Evolutionary conservation across 2,797 vertebrate species (phyloP), one percentile per base, ranked within the genome.

Genomic region (Columba guinea): DNA sequence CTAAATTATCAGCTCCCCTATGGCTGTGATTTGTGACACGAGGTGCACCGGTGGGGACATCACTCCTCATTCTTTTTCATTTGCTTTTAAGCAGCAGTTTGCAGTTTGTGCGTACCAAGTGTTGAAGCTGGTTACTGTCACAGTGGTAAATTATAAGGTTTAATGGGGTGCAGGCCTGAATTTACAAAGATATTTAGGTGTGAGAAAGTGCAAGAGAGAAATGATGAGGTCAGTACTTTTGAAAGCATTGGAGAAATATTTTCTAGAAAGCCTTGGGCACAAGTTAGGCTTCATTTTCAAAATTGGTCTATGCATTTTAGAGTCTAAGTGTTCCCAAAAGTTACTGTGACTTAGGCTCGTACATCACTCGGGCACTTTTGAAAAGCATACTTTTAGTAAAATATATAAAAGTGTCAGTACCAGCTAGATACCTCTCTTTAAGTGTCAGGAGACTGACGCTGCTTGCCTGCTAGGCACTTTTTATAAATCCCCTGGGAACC

Each of bases 251-350:
- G 44, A 93, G 56, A 44, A 39, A 37, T 56, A 80, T 71, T 93
- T 95, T 95, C 89, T 71, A 52, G 56, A 91, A 91, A 93, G 51
- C 87, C 60, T 79, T 51, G 87, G 75, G 92, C 64, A 49, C 37
- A 68, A 87, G 60, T 62, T 75, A 85, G 55, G 46, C 48, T 92
- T 85, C 60, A 64, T 90, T 97, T 92, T 86, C 49, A 67, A 79
- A 94, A 95, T 53, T 13, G 28, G 24, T 62, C 60, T 81, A 59
- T 30, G 71, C 62, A 80, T 89, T 96, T 89, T 22, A 94, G 86
- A 87, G 39, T 41, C 21, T 79, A 92, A 95, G 75, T 35, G 46
- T 32, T 95, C 84, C 62, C 92, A 68, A 83, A 95, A 91, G 78
- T 93, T 89, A 37, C 74, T n/a, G 35, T 60, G 90, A 83, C 71